These are phyloP conservation scores for Carposina sasakii DNA, from an alignment of 1,140 invertebrate genomes.

Conservation along the genomic window DNA sequence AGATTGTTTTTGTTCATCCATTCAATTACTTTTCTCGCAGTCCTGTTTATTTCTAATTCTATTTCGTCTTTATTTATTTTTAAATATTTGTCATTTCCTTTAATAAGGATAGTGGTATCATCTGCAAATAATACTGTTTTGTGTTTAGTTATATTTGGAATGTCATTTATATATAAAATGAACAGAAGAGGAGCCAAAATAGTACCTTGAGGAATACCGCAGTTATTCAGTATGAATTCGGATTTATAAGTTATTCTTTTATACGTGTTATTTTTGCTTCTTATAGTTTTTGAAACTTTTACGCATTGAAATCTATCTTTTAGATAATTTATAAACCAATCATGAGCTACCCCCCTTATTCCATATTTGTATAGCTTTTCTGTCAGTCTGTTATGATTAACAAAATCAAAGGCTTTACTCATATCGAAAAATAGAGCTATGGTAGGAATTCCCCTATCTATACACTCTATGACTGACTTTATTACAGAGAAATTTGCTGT, in stretches of 20 bases:
- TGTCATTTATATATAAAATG: neutral
- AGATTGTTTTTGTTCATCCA: neutral
- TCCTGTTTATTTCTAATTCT: neutral
- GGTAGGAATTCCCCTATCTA: neutral
- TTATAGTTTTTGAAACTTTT: neutral
- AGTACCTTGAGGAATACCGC: neutral
- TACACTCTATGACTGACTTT: conserved; percentile 1
- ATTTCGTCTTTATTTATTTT: no score
- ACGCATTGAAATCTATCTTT: neutral
- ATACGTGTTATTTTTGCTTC: neutral
- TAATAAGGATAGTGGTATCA: neutral
- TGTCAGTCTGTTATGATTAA: conserved; percentile 9
- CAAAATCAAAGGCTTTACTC: conserved; percentile 12
- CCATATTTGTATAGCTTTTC: neutral
- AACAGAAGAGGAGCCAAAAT: neutral
- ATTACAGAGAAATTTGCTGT: no score
- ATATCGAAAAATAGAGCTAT: conserved; percentile 10
- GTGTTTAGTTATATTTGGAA: neutral
- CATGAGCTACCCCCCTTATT: neutral
- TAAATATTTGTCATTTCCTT: neutral
- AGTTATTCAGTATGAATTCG: neutral
- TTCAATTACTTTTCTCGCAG: neutral
- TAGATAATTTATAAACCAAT: neutral
- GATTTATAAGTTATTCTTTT: neutral
- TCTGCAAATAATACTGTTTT: neutral